phyloP scores from a whole-genome alignment of 2,113 vertebrate species.

The Bombycilla garrulus region DNA sequence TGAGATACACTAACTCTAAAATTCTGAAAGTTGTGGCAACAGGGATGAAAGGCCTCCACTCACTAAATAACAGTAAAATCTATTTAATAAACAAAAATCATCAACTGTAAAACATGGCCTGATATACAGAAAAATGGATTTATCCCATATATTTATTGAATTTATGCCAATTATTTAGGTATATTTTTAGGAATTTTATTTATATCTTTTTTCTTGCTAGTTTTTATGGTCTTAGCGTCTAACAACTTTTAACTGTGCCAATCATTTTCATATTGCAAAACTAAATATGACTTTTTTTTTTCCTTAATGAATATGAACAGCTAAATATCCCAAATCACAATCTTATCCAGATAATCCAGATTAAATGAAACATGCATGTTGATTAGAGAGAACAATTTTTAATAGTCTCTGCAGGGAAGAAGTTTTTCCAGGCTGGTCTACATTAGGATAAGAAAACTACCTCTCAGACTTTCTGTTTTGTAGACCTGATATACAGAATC shows the following conservation, averaged over 20 bases:
- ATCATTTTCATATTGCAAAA: not conserved
- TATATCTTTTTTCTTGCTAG: not conserved
- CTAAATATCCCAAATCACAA: not conserved
- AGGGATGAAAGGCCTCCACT: not conserved
- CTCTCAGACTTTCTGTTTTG: not conserved
- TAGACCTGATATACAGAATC: not conserved
- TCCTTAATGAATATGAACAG: not conserved
- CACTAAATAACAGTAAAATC: not conserved
- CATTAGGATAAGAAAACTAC: not conserved
- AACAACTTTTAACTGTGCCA: not conserved
- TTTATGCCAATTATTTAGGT: not conserved
- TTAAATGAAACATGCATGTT: not conserved
- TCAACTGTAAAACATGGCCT: accelerated
- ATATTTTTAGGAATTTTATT: not conserved
- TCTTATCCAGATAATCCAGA: not conserved
- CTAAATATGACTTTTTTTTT: not conserved
- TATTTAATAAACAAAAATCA: not conserved
- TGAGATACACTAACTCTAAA: not conserved
- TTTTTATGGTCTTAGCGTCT: not conserved
- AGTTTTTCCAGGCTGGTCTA: not conserved
- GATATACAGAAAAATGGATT: not conserved
- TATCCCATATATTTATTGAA: not conserved
- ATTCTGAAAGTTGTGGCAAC: not conserved
- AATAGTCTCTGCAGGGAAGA: not conserved
- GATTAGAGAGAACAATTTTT: not conserved